A percentile compares a stretch with the other conserved stretches of the same genome.
Conservation (phyloP, 2,113 vertebrate genomes). For the Takifugu flavidus region DNA sequence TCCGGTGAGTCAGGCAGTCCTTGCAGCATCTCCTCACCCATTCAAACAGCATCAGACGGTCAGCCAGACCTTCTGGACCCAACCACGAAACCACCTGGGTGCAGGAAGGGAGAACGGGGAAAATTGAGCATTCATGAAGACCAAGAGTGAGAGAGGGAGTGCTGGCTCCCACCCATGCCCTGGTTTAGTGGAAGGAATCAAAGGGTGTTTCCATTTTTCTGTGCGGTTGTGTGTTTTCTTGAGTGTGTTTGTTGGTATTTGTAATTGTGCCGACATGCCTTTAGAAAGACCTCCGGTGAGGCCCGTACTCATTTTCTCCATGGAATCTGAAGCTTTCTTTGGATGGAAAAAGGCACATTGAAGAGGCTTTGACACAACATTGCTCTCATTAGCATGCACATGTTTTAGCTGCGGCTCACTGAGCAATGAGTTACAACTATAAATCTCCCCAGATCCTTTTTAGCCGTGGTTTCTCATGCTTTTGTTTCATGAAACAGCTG, state of each 20-base stretch:
- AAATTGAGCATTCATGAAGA: slow-evolving; percentile 29
- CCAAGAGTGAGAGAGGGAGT: slow-evolving; percentile 10
- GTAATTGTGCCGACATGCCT: slow-evolving; percentile 12
- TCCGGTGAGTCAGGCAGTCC: slow-evolving; percentile 35
- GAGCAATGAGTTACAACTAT: neutral
- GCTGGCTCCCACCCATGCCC: slow-evolving; percentile 13
- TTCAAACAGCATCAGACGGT: slow-evolving; percentile 59
- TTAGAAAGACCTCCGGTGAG: slow-evolving; percentile 21
- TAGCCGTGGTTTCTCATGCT: neutral
- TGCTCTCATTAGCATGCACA: slow-evolving; percentile 27
- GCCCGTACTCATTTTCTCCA: slow-evolving; percentile 34
- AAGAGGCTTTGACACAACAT: slow-evolving; percentile 14
- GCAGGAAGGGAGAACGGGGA: slow-evolving; percentile 39
- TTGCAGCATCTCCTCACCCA: slow-evolving; percentile 34
- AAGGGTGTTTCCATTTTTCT: slow-evolving; percentile 31
- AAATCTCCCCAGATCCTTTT: neutral
- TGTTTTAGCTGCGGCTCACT: neutral
- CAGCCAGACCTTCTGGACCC: slow-evolving; percentile 54
- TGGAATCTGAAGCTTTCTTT: slow-evolving; percentile 22
- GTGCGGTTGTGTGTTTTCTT: slow-evolving; percentile 4
- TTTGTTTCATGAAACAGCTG: too few relatives aligned
- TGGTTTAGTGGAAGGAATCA: slow-evolving; percentile 36
- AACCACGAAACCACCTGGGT: slow-evolving; percentile 57
- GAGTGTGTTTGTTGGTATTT: slow-evolving; percentile 15
- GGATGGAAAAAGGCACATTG: slow-evolving; percentile 10